A percentile compares a stretch with the other conserved stretches of the same genome.
Evolutionary conservation across 2,888 invertebrate species (phyloP).

Genomic region (Drosophila heteroneura): DNA sequence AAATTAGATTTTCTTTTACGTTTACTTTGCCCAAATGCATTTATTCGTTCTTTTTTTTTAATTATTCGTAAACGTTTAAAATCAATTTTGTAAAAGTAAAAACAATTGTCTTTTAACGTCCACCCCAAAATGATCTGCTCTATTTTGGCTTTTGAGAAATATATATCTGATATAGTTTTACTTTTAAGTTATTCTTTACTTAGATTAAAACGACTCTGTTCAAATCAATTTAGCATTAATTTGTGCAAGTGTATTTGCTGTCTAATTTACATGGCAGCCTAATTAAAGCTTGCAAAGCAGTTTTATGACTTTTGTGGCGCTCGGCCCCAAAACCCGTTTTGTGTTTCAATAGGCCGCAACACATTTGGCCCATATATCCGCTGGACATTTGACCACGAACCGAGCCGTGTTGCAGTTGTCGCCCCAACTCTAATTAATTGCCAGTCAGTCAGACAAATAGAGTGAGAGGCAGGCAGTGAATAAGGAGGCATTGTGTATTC

Average conservation of each 20-base stretch:
- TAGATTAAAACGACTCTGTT: not conserved
- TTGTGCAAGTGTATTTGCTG: constrained; percentile 8
- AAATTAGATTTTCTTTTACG: not conserved
- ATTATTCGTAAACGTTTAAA: not conserved
- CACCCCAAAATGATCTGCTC: not conserved
- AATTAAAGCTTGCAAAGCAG: constrained; percentile 74
- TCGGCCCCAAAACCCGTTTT: constrained; percentile 65
- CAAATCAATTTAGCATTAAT: not conserved
- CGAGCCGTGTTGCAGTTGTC: constrained; percentile 26
- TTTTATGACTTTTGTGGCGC: constrained; percentile 72
- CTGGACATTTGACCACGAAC: constrained; percentile 27
- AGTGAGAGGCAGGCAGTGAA: not conserved
- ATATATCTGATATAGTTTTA: too few species aligned
- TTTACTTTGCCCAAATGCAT: not conserved
- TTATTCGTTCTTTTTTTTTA: rapidly evolving
- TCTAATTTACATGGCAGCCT: constrained; percentile 75
- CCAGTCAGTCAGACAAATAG: constrained; percentile 36
- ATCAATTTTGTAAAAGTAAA: not conserved
- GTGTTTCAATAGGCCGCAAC: constrained; percentile 67
- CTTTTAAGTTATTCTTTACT: not conserved
- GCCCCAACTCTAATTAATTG: constrained; percentile 72
- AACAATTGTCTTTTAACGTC: not conserved
- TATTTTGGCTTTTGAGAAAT: not conserved
- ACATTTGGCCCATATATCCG: constrained; percentile 35
- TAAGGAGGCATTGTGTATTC: not conserved